Percentiles rank a stretch among this genome's conserved stretches.
These are phyloP conservation scores for Rynchops niger DNA, from an alignment of 2,113 vertebrate genomes.

Conservation along the genomic window DNA sequence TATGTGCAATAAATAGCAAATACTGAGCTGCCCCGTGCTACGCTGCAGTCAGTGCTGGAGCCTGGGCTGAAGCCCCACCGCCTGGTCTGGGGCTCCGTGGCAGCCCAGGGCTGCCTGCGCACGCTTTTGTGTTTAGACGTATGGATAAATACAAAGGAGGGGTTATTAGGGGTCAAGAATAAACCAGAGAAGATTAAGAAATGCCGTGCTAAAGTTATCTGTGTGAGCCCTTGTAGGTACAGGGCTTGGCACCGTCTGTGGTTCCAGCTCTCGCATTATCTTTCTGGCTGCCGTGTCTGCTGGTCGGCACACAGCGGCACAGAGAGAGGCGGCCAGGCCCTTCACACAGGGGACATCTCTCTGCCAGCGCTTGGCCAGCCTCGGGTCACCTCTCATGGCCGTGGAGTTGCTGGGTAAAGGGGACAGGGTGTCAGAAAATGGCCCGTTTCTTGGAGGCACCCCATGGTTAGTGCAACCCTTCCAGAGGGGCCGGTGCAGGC, in stretches of 20 bases:
- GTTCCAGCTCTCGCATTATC: fast-evolving
- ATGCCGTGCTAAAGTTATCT: background rate
- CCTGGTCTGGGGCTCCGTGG: fast-evolving
- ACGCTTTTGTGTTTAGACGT: fast-evolving
- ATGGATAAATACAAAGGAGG: background rate
- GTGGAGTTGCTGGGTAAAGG: background rate
- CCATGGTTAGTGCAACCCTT: fast-evolving
- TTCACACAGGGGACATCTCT: background rate
- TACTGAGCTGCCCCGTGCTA: fast-evolving
- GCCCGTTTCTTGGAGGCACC: fast-evolving
- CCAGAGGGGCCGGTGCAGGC: background rate
- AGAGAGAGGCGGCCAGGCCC: background rate
- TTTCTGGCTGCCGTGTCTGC: fast-evolving
- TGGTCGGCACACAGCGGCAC: background rate
- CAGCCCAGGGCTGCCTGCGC: background rate
- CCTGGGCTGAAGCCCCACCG: background rate
- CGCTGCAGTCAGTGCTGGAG: fast-evolving
- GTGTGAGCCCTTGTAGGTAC: background rate
- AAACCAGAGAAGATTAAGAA: background rate
- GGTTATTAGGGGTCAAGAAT: background rate
- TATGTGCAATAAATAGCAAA: background rate
- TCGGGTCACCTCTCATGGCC: fast-evolving
- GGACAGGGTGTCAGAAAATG: background rate
- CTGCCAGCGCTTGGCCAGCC: background rate
- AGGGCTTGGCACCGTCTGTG: background rate